phyloP scores from a whole-genome alignment of 2,113 vertebrate genomes.

The Acrocephalus arundinaceus region DNA sequence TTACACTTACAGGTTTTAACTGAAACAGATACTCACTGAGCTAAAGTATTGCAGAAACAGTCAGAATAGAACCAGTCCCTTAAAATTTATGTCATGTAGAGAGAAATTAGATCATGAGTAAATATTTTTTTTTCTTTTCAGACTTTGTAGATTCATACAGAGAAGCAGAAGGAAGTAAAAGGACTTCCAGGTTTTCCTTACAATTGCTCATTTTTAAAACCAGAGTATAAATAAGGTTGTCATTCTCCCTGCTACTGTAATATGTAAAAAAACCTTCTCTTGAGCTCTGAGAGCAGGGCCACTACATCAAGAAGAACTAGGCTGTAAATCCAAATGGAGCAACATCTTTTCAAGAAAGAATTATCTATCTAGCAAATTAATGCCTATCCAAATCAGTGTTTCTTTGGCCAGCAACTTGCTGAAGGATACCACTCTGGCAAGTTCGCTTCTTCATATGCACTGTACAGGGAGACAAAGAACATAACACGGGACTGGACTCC shows the following conservation, averaged over 20 bases:
- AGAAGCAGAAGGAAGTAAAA: neutral
- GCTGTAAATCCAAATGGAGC: neutral
- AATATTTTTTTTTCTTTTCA: neutral
- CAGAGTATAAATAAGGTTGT: neutral
- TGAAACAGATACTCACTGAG: neutral
- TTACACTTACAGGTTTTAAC: neutral
- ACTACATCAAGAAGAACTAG: neutral
- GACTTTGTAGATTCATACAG: neutral
- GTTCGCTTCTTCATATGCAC: neutral
- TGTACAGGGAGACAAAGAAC: neutral
- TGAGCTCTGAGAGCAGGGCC: neutral
- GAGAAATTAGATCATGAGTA: neutral
- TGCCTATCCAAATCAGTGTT: neutral
- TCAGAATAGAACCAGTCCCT: neutral
- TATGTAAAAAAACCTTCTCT: neutral
- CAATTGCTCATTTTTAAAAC: neutral
- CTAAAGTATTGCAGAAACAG: neutral
- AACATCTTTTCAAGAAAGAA: neutral
- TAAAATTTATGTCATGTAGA: neutral
- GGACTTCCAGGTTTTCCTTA: neutral
- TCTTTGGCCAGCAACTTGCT: neutral
- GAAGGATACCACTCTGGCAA: neutral
- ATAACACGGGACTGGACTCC: neutral
- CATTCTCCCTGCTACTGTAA: neutral
- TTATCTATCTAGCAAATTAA: neutral